A percentile compares a stretch with the other conserved stretches of the same genome.
These are phyloP conservation scores for Pomatostomus ruficeps DNA, from an alignment of 2,113 vertebrate genomes.

Conservation along the genomic window DNA sequence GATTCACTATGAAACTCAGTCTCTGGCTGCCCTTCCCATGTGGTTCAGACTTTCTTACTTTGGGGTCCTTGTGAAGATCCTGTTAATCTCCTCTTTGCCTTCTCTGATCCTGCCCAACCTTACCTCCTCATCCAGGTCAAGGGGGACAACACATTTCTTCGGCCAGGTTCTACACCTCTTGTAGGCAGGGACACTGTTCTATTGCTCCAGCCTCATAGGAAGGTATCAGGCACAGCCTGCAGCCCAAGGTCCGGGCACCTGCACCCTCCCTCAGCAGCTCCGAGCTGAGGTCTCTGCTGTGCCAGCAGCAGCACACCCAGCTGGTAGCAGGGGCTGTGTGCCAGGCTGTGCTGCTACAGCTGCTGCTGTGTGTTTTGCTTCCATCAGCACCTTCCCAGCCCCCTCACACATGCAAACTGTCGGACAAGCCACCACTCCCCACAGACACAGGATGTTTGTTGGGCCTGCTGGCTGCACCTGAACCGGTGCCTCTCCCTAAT, in stretches of 20 bases:
- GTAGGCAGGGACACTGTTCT: not conserved
- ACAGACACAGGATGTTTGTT: not conserved
- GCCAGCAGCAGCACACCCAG: not conserved
- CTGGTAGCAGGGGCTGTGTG: fast-evolving
- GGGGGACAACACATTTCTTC: not conserved
- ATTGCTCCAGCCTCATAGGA: not conserved
- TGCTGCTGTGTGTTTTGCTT: not conserved
- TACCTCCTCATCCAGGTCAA: not conserved
- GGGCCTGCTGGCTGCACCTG: not conserved
- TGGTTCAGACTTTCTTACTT: not conserved
- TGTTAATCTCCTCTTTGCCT: not conserved
- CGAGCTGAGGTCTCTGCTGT: not conserved
- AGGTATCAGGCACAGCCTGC: not conserved
- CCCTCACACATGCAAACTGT: not conserved
- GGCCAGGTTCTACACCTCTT: not conserved
- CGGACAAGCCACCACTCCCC: not conserved
- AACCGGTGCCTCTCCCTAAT: not conserved
- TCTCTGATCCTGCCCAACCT: not conserved
- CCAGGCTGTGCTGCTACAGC: not conserved
- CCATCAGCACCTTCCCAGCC: not conserved
- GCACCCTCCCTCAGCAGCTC: not conserved
- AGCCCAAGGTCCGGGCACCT: not conserved
- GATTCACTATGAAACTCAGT: too few relatives aligned
- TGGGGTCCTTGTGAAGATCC: not conserved
- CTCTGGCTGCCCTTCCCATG: not conserved